A percentile compares a stretch with the other conserved stretches of the same genome.
phyloP scores from a whole-genome alignment of 2,113 vertebrate species.

The Xiphorhynchus elegans region DNA sequence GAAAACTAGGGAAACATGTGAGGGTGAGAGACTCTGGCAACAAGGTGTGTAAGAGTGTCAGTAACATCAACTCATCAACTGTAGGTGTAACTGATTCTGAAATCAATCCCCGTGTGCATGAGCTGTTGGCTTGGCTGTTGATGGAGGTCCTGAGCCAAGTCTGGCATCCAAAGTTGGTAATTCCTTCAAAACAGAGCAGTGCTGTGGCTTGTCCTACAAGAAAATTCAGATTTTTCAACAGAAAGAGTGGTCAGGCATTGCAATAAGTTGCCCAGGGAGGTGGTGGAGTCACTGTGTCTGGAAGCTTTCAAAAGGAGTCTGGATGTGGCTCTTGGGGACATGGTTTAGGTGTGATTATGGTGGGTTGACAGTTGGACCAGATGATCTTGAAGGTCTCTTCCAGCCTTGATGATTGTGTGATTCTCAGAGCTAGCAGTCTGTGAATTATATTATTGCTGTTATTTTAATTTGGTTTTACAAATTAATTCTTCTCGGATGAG shows the following conservation, averaged over 20 bases:
- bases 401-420: background rate
- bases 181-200: background rate
- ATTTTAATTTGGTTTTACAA: background rate
- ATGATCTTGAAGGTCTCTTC: background rate
- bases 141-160: background rate
- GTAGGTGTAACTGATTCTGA: background rate
- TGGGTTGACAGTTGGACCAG: background rate
- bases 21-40: background rate
- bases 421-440: background rate
- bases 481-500: background rate
- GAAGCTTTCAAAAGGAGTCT: background rate
- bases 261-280: background rate
- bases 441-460: background rate
- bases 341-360: background rate
- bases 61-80: background rate
- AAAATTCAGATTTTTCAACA: background rate
- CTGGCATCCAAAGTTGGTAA: background rate
- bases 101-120: fast-evolving
- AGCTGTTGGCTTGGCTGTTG: background rate
- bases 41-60: background rate
- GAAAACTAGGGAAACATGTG: background rate
- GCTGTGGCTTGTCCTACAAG: background rate
- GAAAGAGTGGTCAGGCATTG: background rate
- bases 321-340: background rate
- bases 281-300: background rate